phyloP scores from a whole-genome alignment of 2,797 vertebrate genomes.

The Ibycter americanus region DNA sequence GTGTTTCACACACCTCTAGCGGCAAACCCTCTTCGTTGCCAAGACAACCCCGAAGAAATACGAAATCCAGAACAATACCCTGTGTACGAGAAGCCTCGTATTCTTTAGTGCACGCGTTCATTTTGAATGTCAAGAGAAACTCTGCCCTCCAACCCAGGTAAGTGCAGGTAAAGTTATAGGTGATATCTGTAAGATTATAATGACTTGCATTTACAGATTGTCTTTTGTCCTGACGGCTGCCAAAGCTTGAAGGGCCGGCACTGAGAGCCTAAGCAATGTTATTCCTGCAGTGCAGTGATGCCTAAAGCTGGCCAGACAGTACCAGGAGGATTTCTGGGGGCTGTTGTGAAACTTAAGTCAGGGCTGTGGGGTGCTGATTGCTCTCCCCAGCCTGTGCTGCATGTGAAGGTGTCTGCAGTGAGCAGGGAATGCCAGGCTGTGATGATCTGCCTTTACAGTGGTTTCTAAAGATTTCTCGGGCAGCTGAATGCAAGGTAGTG shows the following conservation, averaged over 20 bases:
- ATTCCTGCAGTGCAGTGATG: slow-evolving; percentile 7
- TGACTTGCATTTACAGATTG: background rate
- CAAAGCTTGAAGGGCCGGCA: background rate
- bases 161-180: slow-evolving; percentile 29
- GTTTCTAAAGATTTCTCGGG: background rate
- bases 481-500: background rate
- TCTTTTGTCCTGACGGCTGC: background rate
- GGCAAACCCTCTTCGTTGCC: slow-evolving; percentile 64
- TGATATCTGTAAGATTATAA: background rate
- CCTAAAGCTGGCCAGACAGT: background rate
- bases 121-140: slow-evolving; percentile 31
- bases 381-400: background rate
- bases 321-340: background rate
- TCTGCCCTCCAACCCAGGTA: slow-evolving; percentile 48
- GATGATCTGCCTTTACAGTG: background rate
- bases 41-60: slow-evolving; percentile 58
- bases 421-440: background rate
- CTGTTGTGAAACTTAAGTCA: background rate
- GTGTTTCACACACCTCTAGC: slow-evolving; percentile 63
- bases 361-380: background rate
- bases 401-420: background rate
- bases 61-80: slow-evolving; percentile 63
- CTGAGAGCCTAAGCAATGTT: background rate
- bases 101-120: background rate
- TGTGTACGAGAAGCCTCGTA: slow-evolving; percentile 18